Conservation (phyloP, 2,797 vertebrate species). For the Gila robusta region DNA sequence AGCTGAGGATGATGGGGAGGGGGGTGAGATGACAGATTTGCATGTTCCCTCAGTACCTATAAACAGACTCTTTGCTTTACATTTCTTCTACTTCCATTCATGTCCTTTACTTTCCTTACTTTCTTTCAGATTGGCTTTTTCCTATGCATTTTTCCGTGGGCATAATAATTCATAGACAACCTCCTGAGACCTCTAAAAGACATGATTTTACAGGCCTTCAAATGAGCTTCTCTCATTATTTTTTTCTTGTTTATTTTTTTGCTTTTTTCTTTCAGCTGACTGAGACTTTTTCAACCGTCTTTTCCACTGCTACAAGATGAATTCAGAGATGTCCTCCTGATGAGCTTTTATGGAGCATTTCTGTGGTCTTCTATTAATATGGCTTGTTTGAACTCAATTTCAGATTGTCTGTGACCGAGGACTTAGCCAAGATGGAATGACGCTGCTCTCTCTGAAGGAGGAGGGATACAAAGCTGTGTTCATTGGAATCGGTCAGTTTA, state of each 20-base stretch:
- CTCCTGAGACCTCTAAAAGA: conserved; percentile 5
- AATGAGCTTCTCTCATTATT: conserved; percentile 15
- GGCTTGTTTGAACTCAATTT: conserved; percentile 34
- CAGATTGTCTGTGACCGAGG: conserved; percentile 88
- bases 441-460: conserved; percentile 83
- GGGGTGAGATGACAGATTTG: conserved; percentile 59
- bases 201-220: conserved; percentile 3
- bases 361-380: background rate
- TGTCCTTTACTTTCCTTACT: background rate
- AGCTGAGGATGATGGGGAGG: conserved; percentile 26
- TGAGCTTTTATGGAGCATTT: conserved; percentile 42
- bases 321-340: conserved; percentile 16
- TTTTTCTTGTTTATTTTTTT: background rate
- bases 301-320: conserved; percentile 5
- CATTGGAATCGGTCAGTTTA: conserved; percentile 91
- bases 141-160: background rate
- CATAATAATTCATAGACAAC: conserved; percentile 5
- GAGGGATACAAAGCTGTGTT: conserved; percentile 87
- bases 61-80: conserved; percentile 34
- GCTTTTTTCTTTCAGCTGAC: background rate
- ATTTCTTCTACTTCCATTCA: background rate
- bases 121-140: background rate
- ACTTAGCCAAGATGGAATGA: conserved; percentile 85
- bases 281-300: background rate
- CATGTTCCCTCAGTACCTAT: conserved; percentile 47